phyloP scores from a whole-genome alignment of 2,797 vertebrate species.

The Todus mexicanus region DNA sequence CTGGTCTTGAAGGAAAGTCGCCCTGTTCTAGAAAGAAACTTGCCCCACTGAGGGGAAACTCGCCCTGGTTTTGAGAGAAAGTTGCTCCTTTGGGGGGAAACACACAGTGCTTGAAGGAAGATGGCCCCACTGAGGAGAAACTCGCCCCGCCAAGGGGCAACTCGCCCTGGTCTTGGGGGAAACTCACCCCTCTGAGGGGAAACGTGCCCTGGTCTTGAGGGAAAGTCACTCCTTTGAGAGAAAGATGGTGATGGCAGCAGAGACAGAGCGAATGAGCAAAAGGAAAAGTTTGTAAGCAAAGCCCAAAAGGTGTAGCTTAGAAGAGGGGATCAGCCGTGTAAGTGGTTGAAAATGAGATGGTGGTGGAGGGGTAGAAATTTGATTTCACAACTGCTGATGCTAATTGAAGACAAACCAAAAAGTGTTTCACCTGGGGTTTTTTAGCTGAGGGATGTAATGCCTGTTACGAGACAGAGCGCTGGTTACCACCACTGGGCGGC shows the following conservation, averaged over 20 bases:
- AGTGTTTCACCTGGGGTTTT: background rate
- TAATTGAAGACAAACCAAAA: background rate
- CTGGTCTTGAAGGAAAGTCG: too few relatives aligned
- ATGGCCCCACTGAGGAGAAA: too few relatives aligned
- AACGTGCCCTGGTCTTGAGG: too few relatives aligned
- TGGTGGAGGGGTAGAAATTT: background rate
- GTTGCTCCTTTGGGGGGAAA: too few relatives aligned
- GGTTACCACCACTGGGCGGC: conserved; percentile 42
- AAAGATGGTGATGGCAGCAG: background rate
- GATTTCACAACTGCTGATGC: background rate
- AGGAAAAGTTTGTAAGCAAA: background rate
- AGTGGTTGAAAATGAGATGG: background rate
- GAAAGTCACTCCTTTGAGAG: background rate
- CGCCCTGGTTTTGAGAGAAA: too few relatives aligned
- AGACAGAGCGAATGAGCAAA: background rate
- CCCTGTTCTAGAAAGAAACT: background rate
- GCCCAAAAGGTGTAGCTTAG: background rate
- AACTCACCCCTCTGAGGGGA: background rate
- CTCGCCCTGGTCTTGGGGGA: too few relatives aligned
- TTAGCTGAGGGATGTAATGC: background rate
- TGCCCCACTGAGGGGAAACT: too few relatives aligned
- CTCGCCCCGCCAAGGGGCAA: too few relatives aligned
- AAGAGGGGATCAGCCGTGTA: background rate
- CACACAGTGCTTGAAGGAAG: background rate
- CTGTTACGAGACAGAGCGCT: background rate